These are phyloP conservation scores for Psephotus haematonotus DNA, from an alignment of 2,113 vertebrate species.

Conservation along the genomic window DNA sequence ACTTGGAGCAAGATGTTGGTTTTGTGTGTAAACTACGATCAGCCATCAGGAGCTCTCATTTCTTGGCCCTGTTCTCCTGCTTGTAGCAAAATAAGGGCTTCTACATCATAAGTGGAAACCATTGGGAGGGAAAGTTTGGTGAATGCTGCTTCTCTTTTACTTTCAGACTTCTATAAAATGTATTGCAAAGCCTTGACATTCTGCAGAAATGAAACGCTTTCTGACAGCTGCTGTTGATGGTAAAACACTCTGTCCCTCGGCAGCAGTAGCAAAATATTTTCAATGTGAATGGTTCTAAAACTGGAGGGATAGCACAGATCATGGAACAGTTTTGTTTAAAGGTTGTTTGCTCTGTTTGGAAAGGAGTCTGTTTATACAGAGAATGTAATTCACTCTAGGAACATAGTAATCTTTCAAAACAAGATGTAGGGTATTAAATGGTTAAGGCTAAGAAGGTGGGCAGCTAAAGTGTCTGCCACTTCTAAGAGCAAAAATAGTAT, in stretches of 20 bases:
- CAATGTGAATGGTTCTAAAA: background rate
- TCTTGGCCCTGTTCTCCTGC: background rate
- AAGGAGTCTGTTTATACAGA: background rate
- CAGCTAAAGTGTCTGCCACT: slow-evolving; percentile 70
- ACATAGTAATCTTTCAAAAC: background rate
- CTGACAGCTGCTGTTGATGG: background rate
- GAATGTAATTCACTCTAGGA: background rate
- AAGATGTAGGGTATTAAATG: slow-evolving; percentile 9
- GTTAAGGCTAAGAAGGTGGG: slow-evolving; percentile 74
- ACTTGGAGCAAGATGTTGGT: background rate
- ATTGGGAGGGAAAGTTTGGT: background rate
- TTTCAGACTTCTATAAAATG: background rate
- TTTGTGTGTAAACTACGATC: background rate
- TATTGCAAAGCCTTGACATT: background rate
- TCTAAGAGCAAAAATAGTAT: slow-evolving; percentile 79
- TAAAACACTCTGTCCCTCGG: background rate
- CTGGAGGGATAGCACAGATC: background rate
- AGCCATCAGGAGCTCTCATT: background rate
- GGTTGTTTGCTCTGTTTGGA: background rate
- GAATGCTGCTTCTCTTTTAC: background rate
- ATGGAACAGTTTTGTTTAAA: background rate
- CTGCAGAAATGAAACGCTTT: background rate
- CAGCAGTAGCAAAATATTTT: background rate
- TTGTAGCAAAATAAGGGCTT: background rate
- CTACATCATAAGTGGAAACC: background rate